Base-by-base conservation (phyloP, 2,113 vertebrate genomes). In the Plotosus lineatus region DNA sequence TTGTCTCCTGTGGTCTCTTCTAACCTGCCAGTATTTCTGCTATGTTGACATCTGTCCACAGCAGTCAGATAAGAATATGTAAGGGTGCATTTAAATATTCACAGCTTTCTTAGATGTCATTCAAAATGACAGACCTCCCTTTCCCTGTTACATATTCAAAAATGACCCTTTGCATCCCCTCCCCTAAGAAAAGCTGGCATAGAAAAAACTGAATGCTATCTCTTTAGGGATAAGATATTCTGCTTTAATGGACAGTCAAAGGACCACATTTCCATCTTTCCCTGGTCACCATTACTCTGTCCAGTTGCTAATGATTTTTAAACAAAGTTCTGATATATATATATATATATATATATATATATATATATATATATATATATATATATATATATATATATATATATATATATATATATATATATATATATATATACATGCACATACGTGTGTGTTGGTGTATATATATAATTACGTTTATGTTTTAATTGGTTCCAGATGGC, bases 91-190 rank as follows among this genome's bases (percentile, higher is more conserved):
- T 82, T 85, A 82, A 92, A 93, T 89, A 92, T 92, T 91, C 91
- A 90, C 90, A 90, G 91, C 92, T 86, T 91, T 93, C 90, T 88
- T 91, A 92, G 93, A 91, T 91, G 93, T 92, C 92, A 92, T 86
- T 94, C 92, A 93, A 89, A 88, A 88, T 92, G 92, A 93, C 87
- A 83, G 91, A 89, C 89, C 91, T 92, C 68, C 55, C 66, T 85
- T 68, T 75, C 48, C 23, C 78, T 84, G 89, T 90, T 94, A 92
- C 89, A 89, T 91, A 92, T 93, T 93, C 93, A 88, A 88, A 92
- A 93, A 92, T 76, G 86, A 75, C 86, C 84, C 86, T 81, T 85
- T 85, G 81, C 84, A 85, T 86, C 76, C 86, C 81, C 85, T 89
- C 80, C 86, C 86, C 86, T 65, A 83, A 51, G 46, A 82, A 83